Conservation (phyloP, 2,797 vertebrate genomes). For the Sphenodon punctatus region DNA sequence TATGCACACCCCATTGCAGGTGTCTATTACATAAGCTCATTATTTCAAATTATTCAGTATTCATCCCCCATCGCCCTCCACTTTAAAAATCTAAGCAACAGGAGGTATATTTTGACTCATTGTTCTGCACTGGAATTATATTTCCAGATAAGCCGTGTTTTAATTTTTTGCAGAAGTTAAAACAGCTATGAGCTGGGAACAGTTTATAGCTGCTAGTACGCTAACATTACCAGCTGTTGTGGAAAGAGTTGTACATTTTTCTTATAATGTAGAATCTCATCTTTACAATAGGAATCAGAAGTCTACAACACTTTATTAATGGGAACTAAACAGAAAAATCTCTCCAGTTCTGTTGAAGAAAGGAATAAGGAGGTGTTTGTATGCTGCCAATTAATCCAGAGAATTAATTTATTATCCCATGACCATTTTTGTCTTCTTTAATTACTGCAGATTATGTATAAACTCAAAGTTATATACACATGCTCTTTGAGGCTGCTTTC, state of each 20-base stretch:
- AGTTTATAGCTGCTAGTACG: background rate
- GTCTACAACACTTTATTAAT: background rate
- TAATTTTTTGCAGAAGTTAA: background rate
- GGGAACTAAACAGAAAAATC: background rate
- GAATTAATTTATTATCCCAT: background rate
- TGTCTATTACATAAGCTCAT: background rate
- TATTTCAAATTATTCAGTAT: too few species aligned
- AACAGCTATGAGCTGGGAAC: background rate
- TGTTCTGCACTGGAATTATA: background rate
- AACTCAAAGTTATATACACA: background rate
- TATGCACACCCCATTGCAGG: too few species aligned
- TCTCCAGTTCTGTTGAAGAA: background rate
- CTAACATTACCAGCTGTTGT: background rate
- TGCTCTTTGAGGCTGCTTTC: too few species aligned
- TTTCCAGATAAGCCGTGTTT: background rate
- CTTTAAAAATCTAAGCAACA: background rate
- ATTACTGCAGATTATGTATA: background rate
- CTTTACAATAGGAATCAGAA: background rate
- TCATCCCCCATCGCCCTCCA: background rate
- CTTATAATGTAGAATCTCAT: background rate
- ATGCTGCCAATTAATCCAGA: background rate
- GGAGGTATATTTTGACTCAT: background rate
- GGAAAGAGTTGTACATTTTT: background rate
- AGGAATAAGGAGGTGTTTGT: background rate
- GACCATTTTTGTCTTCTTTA: background rate